Conservation (phyloP, 2,797 vertebrate genomes). For the Notolepis coatsorum region DNA sequence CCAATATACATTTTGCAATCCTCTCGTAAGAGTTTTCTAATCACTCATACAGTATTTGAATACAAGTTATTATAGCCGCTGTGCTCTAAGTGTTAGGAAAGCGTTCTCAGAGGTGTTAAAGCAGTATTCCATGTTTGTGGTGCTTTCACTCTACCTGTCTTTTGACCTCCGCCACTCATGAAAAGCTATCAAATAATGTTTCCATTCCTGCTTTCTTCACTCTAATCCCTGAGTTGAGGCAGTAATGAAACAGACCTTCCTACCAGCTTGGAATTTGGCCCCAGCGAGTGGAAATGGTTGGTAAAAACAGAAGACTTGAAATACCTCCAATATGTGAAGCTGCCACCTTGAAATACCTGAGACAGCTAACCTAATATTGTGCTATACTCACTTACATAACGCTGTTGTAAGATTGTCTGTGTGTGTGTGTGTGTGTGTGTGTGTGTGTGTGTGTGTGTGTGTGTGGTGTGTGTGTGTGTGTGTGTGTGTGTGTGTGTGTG, state of each 20-base stretch:
- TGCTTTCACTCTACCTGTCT: constrained; percentile 1
- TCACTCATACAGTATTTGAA: no score
- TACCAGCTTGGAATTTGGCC: constrained; percentile 21
- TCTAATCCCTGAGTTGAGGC: constrained; percentile 28
- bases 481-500: no score
- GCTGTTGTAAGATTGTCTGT: constrained; percentile 9
- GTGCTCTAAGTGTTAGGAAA: no score
- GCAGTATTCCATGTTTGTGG: constrained; percentile 1
- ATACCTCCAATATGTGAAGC: constrained; percentile 11
- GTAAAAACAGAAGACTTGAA: constrained; percentile 34
- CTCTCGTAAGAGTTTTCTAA: no score
- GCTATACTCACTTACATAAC: neutral
- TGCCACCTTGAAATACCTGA: constrained; percentile 21
- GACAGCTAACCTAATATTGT: constrained; percentile 8
- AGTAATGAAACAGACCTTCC: constrained; percentile 29
- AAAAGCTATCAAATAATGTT: no score
- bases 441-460: no score
- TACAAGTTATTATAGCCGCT: no score
- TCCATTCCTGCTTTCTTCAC: constrained; percentile 23
- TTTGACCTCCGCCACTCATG: no score
- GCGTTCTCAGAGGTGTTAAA: neutral
- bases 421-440: no score
- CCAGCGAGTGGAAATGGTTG: neutral
- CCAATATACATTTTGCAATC: no score
- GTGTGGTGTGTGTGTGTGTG: no score